phyloP scores from a whole-genome alignment of 2,797 vertebrate genomes.

The Acanthurus lineatus region DNA sequence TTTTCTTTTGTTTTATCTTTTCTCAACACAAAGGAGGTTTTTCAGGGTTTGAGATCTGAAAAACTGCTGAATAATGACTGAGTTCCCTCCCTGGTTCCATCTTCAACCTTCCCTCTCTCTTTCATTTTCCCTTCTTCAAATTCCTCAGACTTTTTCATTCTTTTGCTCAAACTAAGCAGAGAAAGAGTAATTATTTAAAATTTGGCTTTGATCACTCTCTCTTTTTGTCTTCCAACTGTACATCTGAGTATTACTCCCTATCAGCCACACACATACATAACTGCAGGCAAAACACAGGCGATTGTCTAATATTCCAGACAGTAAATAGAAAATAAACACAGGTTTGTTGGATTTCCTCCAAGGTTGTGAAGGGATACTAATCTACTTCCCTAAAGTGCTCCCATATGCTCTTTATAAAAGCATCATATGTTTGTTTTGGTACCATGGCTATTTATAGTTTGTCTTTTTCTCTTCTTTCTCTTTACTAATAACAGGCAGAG shows the following conservation, averaged over 20 bases:
- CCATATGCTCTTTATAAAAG: constrained; percentile 4
- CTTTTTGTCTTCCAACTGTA: background rate
- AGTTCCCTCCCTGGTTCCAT: constrained; percentile 37
- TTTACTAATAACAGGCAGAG: background rate
- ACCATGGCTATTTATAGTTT: constrained; percentile 1
- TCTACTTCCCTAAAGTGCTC: constrained; percentile 25
- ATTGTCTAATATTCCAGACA: constrained; percentile 33
- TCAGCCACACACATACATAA: constrained; percentile 19
- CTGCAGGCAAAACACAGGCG: constrained; percentile 38
- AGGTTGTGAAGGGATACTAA: constrained; percentile 18
- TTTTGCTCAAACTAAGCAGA: constrained; percentile 3
- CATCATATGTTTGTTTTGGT: background rate
- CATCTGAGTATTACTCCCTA: constrained; percentile 16
- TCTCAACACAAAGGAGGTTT: constrained; percentile 26
- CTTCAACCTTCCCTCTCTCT: constrained; percentile 20
- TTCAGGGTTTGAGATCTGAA: constrained; percentile 55
- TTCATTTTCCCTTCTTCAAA: constrained; percentile 36
- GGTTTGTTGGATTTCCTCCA: constrained; percentile 39
- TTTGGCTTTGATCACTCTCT: constrained; percentile 13
- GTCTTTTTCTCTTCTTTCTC: background rate
- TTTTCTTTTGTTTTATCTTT: constrained; percentile 42
- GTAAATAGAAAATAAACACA: constrained; percentile 45
- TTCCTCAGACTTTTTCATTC: constrained; percentile 23
- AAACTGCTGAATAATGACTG: constrained; percentile 51
- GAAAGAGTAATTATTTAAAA: constrained; percentile 27